Percentiles rank a stretch among this genome's conserved stretches.
Conservation (phyloP, 2,888 invertebrate species). For the Carpatolechia fugitivella region DNA sequence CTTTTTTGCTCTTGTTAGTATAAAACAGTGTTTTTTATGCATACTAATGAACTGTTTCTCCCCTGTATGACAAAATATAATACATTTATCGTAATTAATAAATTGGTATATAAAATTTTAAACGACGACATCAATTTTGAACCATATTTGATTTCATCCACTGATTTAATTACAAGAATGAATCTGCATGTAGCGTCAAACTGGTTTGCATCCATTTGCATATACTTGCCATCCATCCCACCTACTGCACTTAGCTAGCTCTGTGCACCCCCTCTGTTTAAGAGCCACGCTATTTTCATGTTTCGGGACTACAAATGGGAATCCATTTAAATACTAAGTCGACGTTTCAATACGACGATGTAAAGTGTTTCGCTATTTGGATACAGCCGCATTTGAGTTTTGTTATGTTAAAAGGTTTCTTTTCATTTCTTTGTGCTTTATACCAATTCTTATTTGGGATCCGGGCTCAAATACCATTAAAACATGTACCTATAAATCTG, state of each 20-base stretch:
- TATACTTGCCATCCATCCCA: conserved; percentile 33
- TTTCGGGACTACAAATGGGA: conserved; percentile 77
- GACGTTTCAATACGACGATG: conserved; percentile 72
- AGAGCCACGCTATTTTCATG: conserved; percentile 80
- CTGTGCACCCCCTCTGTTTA: conserved; percentile 65
- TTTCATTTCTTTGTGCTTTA: conserved; percentile 6
- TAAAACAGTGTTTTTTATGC: too few species aligned
- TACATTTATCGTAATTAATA: too few species aligned
- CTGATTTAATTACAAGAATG: conserved; percentile 2
- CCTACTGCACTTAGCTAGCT: conserved; percentile 53
- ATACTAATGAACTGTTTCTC: too few species aligned
- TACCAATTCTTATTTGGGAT: neutral
- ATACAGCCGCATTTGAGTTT: conserved; percentile 15
- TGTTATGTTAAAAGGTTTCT: conserved; percentile 6
- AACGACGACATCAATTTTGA: too few species aligned
- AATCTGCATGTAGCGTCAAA: neutral
- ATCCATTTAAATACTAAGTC: conserved; percentile 78
- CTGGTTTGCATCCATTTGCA: conserved; percentile 32
- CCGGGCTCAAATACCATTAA: neutral
- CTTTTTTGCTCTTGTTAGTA: too few species aligned
- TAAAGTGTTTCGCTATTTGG: conserved; percentile 44
- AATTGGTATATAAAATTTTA: too few species aligned
- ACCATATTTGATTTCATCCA: neutral
- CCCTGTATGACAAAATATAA: too few species aligned
- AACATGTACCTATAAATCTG: too few species aligned